Base-by-base conservation (phyloP, 2,888 invertebrate genomes). In the Lasioglossum malachurum region DNA sequence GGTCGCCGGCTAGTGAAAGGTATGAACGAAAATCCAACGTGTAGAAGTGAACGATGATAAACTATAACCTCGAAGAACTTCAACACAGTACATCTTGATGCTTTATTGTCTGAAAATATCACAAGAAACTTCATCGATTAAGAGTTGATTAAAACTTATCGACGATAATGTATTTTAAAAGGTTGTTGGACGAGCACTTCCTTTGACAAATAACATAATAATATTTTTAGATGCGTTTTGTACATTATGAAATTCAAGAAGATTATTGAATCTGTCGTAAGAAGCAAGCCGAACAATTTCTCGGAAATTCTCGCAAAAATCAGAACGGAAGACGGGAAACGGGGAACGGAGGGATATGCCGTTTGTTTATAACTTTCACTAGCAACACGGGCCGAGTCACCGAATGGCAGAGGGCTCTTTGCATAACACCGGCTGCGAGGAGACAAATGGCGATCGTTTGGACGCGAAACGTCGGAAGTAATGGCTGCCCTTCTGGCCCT, bases 361-460 rank as follows among this genome's bases (percentile, higher is more conserved):
- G 89, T 85, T 90, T 88, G 90, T 90, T 90, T 91, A 85, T 83
- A 91, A 90, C 84, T 91, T 89, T 91, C 89, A 78, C 87, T 89
- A 86, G 38, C 87, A 84, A 84, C 84, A 81, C 78, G 82, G 82
- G 60, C 31, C 91, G 77, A 88, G 80, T 87, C 85, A 86, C 84
- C 86, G 86, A 90, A 71, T 84, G 86, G 86, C 86, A 82, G 86
- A 87, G 88, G 88, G 89, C 88, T 90, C 89, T 91, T 88, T 88
- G 89, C 92, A 88, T 92, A 92, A 88, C 87, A 87, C 88, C 89
- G 86, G 87, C 90, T 87, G 90, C 88, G 86, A 85, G 83, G 88
- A 92, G 92, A 92, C 91, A 92, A 92, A 92, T 92, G 88, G 90
- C 90, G 86, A 92, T 92, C 88, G 91, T 92, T 92, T 88, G 87